phyloP scores from a whole-genome alignment of 1,140 invertebrate genomes.

The Brachionus rotundiformis region DNA sequence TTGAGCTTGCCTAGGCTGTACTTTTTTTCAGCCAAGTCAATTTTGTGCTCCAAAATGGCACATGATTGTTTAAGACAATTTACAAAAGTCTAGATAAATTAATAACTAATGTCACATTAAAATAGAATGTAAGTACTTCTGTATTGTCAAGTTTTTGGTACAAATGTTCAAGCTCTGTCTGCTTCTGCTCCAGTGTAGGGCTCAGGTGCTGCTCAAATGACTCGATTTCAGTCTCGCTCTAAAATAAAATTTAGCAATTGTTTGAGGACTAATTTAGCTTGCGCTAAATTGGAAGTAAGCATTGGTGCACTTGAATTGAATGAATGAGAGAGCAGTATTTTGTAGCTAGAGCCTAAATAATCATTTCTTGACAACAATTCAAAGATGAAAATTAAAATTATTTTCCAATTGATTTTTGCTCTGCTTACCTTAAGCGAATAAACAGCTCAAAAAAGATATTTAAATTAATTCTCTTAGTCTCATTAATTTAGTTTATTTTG shows the following conservation, averaged over 20 bases:
- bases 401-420: no score
- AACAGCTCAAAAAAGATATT: no score
- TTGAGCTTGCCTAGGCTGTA: conserved; percentile 9
- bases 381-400: no score
- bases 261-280: no score
- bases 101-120: neutral
- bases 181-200: neutral
- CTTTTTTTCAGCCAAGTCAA: conserved; percentile 14
- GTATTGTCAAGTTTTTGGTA: neutral
- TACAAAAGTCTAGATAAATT: neutral
- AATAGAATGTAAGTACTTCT: conserved; percentile 20
- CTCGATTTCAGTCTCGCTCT: conserved; percentile 33
- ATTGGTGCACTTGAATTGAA: neutral
- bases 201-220: neutral
- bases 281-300: neutral
- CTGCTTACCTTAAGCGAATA: no score
- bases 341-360: no score
- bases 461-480: no score
- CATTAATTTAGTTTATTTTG: no score
- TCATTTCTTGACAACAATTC: neutral
- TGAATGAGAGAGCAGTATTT: no score
- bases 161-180: neutral
- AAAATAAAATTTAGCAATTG: neutral
- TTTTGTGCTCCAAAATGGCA: neutral
- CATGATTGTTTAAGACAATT: neutral